A percentile compares a stretch with the other conserved stretches of the same genome.
Evolutionary conservation across 92 coral and sea anemone genomes (phyloP).

Genomic region (Umimayanthus chanpuru): DNA sequence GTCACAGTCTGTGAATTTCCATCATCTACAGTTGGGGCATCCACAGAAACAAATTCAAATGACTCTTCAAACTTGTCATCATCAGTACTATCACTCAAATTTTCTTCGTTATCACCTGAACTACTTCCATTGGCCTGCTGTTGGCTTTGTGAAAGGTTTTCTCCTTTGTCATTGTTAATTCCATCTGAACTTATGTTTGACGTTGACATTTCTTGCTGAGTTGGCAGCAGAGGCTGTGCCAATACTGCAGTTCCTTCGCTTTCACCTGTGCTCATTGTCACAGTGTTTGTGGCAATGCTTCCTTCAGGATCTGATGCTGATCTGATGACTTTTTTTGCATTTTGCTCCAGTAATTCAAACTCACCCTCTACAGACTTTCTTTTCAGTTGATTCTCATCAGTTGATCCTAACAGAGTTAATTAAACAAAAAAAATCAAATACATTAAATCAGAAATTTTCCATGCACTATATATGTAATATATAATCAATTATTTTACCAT

Average conservation of each 20-base stretch:
- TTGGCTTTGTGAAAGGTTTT: background rate
- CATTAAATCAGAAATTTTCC: too few species aligned
- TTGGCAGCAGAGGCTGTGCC: background rate
- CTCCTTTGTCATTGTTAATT: background rate
- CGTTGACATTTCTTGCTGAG: background rate
- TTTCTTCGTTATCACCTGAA: background rate
- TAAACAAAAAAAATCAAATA: too few species aligned
- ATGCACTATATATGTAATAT: too few species aligned
- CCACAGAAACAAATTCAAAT: background rate
- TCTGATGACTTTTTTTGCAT: background rate
- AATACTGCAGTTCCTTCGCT: background rate
- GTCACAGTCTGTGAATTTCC: background rate
- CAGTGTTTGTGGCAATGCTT: background rate
- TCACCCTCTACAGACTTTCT: background rate
- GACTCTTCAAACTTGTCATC: background rate
- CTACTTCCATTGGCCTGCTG: background rate
- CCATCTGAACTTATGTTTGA: background rate
- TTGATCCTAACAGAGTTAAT: background rate
- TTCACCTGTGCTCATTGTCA: background rate
- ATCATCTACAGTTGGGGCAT: background rate
- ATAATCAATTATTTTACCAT: too few species aligned
- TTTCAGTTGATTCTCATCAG: background rate
- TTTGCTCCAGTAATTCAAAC: background rate
- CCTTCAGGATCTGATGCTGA: background rate
- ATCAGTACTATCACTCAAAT: background rate